Evolutionary conservation across 64 coral and sea anemone genomes (phyloP), one percentile per base, ranked within the genome.

Genomic region (Montipora cactus): DNA sequence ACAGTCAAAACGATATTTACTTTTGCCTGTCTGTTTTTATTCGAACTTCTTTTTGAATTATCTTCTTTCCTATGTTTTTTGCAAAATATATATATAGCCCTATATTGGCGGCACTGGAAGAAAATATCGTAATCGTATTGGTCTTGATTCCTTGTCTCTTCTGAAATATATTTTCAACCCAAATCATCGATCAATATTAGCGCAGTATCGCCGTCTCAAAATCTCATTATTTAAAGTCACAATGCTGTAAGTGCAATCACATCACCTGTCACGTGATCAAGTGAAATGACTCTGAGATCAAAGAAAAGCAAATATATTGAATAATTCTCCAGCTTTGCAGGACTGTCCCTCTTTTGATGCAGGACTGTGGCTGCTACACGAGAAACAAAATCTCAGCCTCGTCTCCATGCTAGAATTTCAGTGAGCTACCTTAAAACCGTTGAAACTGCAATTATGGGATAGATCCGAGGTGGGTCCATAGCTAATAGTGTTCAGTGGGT

Each of bases 401-500:
- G 64, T 67, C 13, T 67, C 64, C 11, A 67, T 67, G 64, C 64
- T 67, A 67, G 18, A 67, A 67, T 4, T 67, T 19, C 1, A 67
- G 64, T 67, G 64, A 67, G 10, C 64, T 4, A 67, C 18, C 18
- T 67, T 67, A 67, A 14, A 67, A 4, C 64, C 64, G 18, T 12
- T 19, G 13, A 16, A 16, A 67, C 64, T 67, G 18, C 64, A 67
- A 67, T 3, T 67, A 67, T 67, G 15, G 64, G 64, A 67, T 67
- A 67, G 44, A 49, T 80, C 45, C 37, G 5, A 80, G 45, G 46
- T 52, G 78, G 78, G 48, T 47, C 78, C 78, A 80, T 80, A 51
- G 78, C 78, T 57, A 80, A 80, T 45, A 80, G 46, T 80, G 78
- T 13, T 51, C 53, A 80, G 7, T 80, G 47, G 78, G 78, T 80